Base-by-base conservation (phyloP, 2,888 invertebrate genomes). In the Formica aserva region DNA sequence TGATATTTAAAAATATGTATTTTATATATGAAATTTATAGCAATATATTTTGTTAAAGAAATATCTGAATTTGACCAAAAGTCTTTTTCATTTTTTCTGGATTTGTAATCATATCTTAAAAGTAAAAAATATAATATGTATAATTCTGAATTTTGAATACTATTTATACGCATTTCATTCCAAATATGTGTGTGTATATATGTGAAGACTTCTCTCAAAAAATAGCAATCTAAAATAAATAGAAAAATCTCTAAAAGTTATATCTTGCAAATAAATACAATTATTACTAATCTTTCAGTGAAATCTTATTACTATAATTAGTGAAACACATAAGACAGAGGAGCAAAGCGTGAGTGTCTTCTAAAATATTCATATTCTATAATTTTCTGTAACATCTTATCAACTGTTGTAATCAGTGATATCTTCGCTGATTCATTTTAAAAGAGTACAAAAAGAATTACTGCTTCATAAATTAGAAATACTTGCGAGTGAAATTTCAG, bases 401-500 rank as follows among this genome's bases (percentile, higher is more conserved):
- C 52, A n/a, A 52, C 8, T n/a, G n/a, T 2, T n/a, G 6, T 18
- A 52, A 52, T 52, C 8, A 52, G 48, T n/a, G 48, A 52, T n/a
- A 52, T 52, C n/a, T 52, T 3, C 13, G 11, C 15, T 4, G 45
- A 45, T 45, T 48, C n/a, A 48, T 48, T 52, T 52, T 52, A 48
- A 48, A 5, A 48, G 18, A 48, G 6, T 6, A 18, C n/a, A 8
- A 52, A 52, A n/a, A 41, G 2, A 8, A 52, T 52, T 52, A 52
- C 48, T 5, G 48, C n/a, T 52, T 52, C 18, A n/a, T 52, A n/a
- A 52, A 52, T 52, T 8, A n/a, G n/a, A 2, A n/a, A 52, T n/a
- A 52, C n/a, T 52, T 6, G 48, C 1, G n/a, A n/a, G 18, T 52
- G n/a, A 72, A 38, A 72, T 72, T 57, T 52, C 18, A 52, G 57